Percentiles rank a stretch among this genome's conserved stretches.
phyloP scores from a whole-genome alignment of 2,888 invertebrate species.

The Drosophila nr. fundita region DNA sequence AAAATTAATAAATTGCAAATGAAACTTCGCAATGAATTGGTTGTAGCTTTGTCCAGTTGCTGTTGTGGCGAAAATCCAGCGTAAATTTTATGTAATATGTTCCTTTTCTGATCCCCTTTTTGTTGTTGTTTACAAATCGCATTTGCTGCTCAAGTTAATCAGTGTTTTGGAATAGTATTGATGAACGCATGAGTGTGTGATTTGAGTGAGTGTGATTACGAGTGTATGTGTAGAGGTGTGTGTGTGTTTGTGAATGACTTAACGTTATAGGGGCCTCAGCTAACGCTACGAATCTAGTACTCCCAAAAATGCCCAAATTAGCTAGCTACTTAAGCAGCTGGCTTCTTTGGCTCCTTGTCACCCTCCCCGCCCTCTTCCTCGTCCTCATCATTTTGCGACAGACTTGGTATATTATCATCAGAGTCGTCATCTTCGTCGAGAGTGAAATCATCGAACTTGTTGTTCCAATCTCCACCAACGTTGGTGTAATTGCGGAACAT shows the following conservation, averaged over 20 bases:
- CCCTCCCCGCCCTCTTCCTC: conserved; percentile 80
- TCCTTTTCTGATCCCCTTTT: conserved; percentile 47
- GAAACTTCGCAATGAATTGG: conserved; percentile 73
- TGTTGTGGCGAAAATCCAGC: conserved; percentile 55
- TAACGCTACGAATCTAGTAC: conserved; percentile 66
- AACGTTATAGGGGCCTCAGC: conserved; percentile 60
- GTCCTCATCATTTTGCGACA: conserved; percentile 83
- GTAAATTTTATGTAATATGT: conserved; percentile 54
- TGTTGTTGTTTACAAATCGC: conserved; percentile 51
- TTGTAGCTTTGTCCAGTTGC: conserved; percentile 68
- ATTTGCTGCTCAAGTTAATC: conserved; percentile 50
- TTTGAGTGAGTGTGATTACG: conserved; percentile 22
- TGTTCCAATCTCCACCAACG: conserved; percentile 69
- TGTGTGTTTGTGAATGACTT: conserved; percentile 52
- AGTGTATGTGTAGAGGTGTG: conserved; percentile 15
- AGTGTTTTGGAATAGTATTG: conserved; percentile 62
- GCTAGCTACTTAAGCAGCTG: conserved; percentile 56
- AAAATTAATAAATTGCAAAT: conserved; percentile 69
- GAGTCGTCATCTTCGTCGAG: conserved; percentile 89
- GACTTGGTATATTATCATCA: conserved; percentile 87
- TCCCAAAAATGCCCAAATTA: conserved; percentile 54
- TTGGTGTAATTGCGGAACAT: conserved; percentile 70
- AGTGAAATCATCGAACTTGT: conserved; percentile 89
- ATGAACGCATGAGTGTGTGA: conserved; percentile 48
- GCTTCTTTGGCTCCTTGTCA: conserved; percentile 66